phyloP scores from a whole-genome alignment of 2,113 vertebrate species.

The Brienomyrus brachyistius region DNA sequence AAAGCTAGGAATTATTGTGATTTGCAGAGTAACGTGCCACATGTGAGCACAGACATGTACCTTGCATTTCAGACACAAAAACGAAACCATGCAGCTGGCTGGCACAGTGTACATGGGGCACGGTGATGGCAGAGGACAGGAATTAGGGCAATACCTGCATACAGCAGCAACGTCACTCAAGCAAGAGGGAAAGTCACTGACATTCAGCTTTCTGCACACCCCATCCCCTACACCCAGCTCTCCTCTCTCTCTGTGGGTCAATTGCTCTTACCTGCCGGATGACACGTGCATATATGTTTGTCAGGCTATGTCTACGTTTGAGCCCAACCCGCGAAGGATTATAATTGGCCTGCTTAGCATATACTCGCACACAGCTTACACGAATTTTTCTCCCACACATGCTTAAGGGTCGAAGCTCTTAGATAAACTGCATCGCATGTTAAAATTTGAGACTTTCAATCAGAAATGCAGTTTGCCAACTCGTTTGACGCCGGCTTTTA shows the following conservation, averaged over 20 bases:
- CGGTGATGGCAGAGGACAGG: neutral
- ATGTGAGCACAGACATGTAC: neutral
- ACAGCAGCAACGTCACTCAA: neutral
- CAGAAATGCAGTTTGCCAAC: neutral
- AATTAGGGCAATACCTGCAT: neutral
- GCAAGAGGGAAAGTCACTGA: conserved; percentile 18
- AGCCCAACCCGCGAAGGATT: neutral
- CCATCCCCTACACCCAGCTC: neutral
- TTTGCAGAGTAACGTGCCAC: neutral
- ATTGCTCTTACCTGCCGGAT: neutral
- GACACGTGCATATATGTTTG: conserved; percentile 1
- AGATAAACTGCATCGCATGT: neutral
- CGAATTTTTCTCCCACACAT: neutral
- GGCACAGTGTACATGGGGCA: neutral
- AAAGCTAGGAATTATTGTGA: neutral
- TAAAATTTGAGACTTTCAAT: neutral
- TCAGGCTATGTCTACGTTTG: neutral
- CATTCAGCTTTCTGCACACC: conserved; percentile 1
- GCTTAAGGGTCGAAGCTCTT: neutral
- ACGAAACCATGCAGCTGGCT: neutral
- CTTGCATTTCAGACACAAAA: neutral
- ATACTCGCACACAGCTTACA: neutral
- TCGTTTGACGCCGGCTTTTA: neutral
- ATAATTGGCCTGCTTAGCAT: neutral
- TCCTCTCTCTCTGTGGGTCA: neutral